Evolutionary conservation across 2,113 vertebrate genomes (phyloP), one percentile per base, ranked within the genome.

Genomic region (Tylochromis polylepis): DNA sequence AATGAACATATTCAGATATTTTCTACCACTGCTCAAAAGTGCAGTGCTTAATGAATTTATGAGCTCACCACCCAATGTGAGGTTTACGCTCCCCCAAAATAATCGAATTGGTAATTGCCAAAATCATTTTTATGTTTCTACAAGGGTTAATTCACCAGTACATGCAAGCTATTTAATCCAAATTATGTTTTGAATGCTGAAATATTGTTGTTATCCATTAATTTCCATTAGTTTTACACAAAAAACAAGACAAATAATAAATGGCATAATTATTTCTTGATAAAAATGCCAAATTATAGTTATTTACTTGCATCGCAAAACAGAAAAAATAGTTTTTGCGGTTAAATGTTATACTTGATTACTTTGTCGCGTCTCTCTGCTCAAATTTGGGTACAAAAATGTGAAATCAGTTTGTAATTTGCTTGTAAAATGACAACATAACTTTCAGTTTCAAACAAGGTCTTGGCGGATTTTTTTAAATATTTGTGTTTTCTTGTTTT

Each of bases 271-370:
- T 3, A 1, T 65, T 65, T 65, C 34, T n/a, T 65, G 11, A 38
- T 65, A 65, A 38, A 65, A 20, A 65, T 38, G 20, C 60, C 1
- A 38, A 38, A 65, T 65, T 14, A 38, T 31, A 31, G 31, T 31
- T 31, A 31, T 38, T 65, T 65, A 65, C 34, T 65, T 22, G 12
- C n/a, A 67, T 38, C 34, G 1, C 34, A 0, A 8, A 67, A 67
- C 34, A 67, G 34, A 8, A 8, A 38, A 65, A 36, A 3, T 0
- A 0, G 2, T 22, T 31, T 67, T 38, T 67, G 0, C 38, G 38
- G 62, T 0, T 22, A 67, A 67, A 67, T 67, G 34, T 67, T 67
- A 67, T 38, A 67, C 34, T 67, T 67, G 6, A 67, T 67, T 38
- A 67, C 62, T 5, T 67, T 65, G 0, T 31, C 4, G n/a, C n/a